Evolutionary conservation across 2,888 invertebrate species (phyloP).

Genomic region (Acleris holmiana): DNA sequence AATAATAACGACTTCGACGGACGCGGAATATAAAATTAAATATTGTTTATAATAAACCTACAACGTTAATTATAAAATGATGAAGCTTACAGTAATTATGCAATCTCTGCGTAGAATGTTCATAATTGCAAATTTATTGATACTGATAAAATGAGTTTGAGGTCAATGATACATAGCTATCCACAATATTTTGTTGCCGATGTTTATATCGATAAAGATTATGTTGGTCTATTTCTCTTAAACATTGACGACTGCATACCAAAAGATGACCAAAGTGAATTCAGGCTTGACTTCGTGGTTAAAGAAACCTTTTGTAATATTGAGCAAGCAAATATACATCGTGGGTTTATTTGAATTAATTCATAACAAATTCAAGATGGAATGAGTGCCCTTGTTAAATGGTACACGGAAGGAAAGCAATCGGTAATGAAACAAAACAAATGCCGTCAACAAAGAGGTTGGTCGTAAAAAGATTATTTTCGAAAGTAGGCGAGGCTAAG

Average conservation of each 20-base stretch:
- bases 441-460: constrained; percentile 23
- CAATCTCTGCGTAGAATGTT: constrained; percentile 1
- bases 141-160: constrained; percentile 22
- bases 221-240: not conserved
- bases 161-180: constrained; percentile 23
- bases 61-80: not conserved
- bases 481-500: constrained; percentile 45
- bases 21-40: not conserved
- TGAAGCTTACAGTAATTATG: not conserved
- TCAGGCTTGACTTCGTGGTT: not conserved
- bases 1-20: not conserved
- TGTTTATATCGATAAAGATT: not conserved
- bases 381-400: constrained; percentile 18
- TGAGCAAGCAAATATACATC: constrained; percentile 6
- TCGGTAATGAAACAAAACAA: constrained; percentile 18
- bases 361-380: constrained; percentile 19
- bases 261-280: too few relatives aligned
- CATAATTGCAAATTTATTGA: constrained; percentile 9
- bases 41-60: not conserved
- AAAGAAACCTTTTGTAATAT: not conserved
- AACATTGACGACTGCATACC: not conserved
- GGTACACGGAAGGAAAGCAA: constrained; percentile 23
- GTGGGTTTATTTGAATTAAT: constrained; percentile 24
- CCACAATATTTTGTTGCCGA: not conserved
- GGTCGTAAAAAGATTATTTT: constrained; percentile 38